A percentile compares a stretch with the other conserved stretches of the same genome.
phyloP scores from a whole-genome alignment of 2,888 invertebrate genomes.

The Phaonia tiefii region DNA sequence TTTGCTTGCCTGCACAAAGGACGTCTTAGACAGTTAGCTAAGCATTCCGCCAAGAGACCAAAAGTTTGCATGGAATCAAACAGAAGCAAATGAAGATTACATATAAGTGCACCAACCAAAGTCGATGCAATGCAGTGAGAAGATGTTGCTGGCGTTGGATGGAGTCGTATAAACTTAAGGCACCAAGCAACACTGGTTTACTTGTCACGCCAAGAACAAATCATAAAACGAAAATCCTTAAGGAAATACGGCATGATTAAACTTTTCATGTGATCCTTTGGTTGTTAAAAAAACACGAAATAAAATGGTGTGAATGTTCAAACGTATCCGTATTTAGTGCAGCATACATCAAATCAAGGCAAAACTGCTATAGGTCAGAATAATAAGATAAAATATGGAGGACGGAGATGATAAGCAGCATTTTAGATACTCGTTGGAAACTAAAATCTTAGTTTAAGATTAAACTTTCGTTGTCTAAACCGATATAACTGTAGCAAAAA shows the following conservation, averaged over 20 bases:
- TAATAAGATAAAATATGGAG: too few species aligned
- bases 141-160: conserved; percentile 28
- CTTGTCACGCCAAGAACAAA: conserved; percentile 48
- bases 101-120: too few species aligned
- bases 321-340: background rate
- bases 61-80: conserved; percentile 8
- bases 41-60: conserved; percentile 60
- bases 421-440: too few species aligned
- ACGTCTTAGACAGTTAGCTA: conserved; percentile 67
- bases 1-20: conserved; percentile 68
- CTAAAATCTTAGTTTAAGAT: too few species aligned
- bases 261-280: conserved; percentile 25
- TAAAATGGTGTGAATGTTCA: background rate
- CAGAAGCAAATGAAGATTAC: conserved; percentile 9
- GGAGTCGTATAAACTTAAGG: conserved; percentile 19
- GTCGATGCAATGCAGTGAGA: background rate
- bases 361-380: too few species aligned
- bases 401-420: too few species aligned
- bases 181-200: conserved; percentile 48
- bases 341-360: too few species aligned
- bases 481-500: too few species aligned
- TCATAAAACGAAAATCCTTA: conserved; percentile 51
- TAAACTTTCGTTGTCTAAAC: too few species aligned
- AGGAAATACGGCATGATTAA: conserved; percentile 50
- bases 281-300: background rate